phyloP scores from a whole-genome alignment of 2,797 vertebrate genomes.

The Gobionotothen gibberifrons region DNA sequence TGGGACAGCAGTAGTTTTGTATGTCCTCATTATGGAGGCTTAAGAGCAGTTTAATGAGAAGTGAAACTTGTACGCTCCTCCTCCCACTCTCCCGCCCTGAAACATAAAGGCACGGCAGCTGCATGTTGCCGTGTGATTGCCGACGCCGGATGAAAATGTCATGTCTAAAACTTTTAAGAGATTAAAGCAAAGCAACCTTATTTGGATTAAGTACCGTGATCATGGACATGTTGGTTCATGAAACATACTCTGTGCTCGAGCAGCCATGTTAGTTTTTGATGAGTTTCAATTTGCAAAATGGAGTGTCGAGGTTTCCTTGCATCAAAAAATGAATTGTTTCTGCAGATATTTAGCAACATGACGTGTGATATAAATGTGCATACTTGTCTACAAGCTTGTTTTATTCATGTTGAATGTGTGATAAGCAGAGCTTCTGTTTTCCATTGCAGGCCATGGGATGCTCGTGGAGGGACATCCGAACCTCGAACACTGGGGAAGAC shows the following conservation, averaged over 20 bases:
- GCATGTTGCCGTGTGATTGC: slow-evolving; percentile 41
- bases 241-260: slow-evolving; percentile 11
- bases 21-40: slow-evolving; percentile 66
- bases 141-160: slow-evolving; percentile 39
- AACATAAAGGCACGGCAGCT: slow-evolving; percentile 63
- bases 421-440: slow-evolving; percentile 21
- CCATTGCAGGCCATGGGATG: slow-evolving; percentile 83
- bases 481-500: slow-evolving; percentile 79
- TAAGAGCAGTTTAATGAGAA: slow-evolving; percentile 68
- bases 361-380: not conserved
- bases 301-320: slow-evolving; percentile 2
- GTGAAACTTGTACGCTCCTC: slow-evolving; percentile 25
- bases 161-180: slow-evolving; percentile 61
- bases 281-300: slow-evolving; percentile 27
- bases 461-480: slow-evolving; percentile 63
- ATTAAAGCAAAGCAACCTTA: slow-evolving; percentile 52
- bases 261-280: slow-evolving; percentile 33
- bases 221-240: slow-evolving; percentile 31
- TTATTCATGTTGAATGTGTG: slow-evolving; percentile 3
- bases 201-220: slow-evolving; percentile 40
- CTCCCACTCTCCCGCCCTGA: slow-evolving; percentile 20
- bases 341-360: not conserved
- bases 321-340: not conserved
- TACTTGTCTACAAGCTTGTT: not conserved
- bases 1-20: slow-evolving; percentile 26